Evolutionary conservation across 2,888 invertebrate species (phyloP).

Genomic region (Opisthograptis luteolata): DNA sequence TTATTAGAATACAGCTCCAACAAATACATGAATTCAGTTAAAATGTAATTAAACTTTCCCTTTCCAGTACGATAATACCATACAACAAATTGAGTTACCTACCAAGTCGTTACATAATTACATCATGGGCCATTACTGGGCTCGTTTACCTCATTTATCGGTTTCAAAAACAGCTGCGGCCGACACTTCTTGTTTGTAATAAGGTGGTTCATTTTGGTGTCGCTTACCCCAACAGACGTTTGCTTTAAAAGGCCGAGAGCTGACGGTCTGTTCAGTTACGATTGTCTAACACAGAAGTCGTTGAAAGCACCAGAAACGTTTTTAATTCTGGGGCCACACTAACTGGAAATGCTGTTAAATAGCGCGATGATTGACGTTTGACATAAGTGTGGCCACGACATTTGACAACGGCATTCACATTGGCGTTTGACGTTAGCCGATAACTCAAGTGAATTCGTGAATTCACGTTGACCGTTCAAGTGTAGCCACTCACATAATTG

Average conservation of each 20-base stretch:
- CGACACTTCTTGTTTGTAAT: constrained; percentile 17
- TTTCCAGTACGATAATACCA: constrained; percentile 6
- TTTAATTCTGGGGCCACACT: no score
- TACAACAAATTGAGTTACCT: constrained; percentile 25
- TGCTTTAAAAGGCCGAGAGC: background rate
- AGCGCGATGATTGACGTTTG: no score
- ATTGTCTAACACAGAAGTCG: no score
- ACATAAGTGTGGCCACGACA: no score
- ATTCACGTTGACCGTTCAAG: no score
- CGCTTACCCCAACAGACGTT: background rate
- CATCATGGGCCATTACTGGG: constrained; percentile 26
- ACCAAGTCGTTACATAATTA: constrained; percentile 32
- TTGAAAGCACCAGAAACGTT: no score
- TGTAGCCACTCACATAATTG: no score
- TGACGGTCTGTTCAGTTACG: background rate
- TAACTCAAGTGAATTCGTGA: no score
- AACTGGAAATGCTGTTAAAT: no score
- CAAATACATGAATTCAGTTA: constrained; percentile 2
- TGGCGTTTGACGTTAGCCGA: no score
- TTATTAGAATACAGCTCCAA: no score
- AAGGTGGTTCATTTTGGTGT: constrained; percentile 5
- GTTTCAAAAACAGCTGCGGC: constrained; percentile 21
- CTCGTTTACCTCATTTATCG: constrained; percentile 20
- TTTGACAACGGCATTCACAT: no score
- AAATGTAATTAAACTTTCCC: constrained; percentile 5